phyloP scores from a whole-genome alignment of 2,888 invertebrate genomes.

The Tortricodes alternella region DNA sequence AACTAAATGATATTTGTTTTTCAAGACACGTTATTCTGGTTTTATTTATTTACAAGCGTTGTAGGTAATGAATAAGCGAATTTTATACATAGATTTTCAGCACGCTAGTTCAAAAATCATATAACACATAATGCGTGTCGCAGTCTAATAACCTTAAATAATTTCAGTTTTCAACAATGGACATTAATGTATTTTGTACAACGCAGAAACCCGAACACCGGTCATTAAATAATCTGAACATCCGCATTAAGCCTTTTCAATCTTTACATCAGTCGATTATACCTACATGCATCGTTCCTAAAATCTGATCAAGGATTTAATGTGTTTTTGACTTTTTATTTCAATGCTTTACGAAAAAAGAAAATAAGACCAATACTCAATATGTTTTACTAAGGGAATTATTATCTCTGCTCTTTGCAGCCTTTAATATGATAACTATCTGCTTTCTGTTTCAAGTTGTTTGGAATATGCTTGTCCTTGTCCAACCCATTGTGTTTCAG shows the following conservation, averaged over 20 bases:
- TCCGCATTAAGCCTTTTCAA: conserved; percentile 6
- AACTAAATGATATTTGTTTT: conserved; percentile 23
- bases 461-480: conserved; percentile 48
- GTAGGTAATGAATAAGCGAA: too few relatives aligned
- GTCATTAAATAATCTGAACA: conserved; percentile 1
- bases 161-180: conserved; percentile 6
- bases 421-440: too few relatives aligned
- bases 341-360: too few relatives aligned
- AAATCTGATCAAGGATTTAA: too few relatives aligned
- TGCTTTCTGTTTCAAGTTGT: conserved; percentile 1
- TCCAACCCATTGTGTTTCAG: conserved; percentile 53
- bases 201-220: neutral
- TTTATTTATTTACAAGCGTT: too few relatives aligned
- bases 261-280: neutral
- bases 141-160: conserved; percentile 3
- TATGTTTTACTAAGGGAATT: too few relatives aligned
- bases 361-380: too few relatives aligned
- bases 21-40: neutral
- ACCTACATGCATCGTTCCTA: too few relatives aligned
- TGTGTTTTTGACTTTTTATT: conserved; percentile 1
- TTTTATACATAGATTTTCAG: too few relatives aligned
- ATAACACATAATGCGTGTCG: conserved; percentile 20
- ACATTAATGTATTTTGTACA: neutral
- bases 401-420: too few relatives aligned
- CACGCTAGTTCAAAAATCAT: neutral